phyloP scores from a whole-genome alignment of 2,113 vertebrate genomes.

The Campylomormyrus tamandua region DNA sequence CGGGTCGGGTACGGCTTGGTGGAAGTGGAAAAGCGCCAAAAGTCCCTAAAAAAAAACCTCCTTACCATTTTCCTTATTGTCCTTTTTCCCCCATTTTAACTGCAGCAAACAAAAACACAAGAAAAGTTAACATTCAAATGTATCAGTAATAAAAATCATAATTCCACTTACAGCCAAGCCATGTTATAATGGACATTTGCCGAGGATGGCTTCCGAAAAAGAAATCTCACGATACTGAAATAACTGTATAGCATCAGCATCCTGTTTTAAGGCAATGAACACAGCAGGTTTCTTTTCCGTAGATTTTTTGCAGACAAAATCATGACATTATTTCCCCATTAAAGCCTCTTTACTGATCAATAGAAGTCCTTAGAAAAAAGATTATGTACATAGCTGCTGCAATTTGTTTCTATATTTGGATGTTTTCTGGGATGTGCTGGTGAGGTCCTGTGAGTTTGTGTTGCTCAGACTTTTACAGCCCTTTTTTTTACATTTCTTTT shows the following conservation, averaged over 20 bases:
- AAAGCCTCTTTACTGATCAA: not conserved
- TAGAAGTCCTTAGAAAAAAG: no score
- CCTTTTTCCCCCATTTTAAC: constrained; percentile 7
- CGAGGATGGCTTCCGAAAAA: not conserved
- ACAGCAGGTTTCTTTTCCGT: not conserved
- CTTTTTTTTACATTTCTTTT: not conserved
- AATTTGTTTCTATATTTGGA: not conserved
- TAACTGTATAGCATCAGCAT: not conserved
- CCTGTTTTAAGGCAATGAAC: not conserved
- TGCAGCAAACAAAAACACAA: not conserved
- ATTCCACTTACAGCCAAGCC: not conserved
- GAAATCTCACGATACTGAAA: not conserved
- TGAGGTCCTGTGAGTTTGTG: not conserved
- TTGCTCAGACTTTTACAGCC: not conserved
- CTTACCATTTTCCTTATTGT: not conserved
- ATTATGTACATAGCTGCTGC: not conserved
- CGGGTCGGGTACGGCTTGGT: not conserved
- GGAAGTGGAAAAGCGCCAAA: not conserved
- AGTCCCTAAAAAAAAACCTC: not conserved
- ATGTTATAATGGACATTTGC: not conserved
- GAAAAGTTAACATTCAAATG: not conserved
- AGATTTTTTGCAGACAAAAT: not conserved
- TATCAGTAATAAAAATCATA: not conserved
- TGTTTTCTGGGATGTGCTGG: not conserved
- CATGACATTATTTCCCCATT: not conserved